Base-by-base conservation (phyloP, 2,888 invertebrate genomes). In the Drosophila tripunctata region DNA sequence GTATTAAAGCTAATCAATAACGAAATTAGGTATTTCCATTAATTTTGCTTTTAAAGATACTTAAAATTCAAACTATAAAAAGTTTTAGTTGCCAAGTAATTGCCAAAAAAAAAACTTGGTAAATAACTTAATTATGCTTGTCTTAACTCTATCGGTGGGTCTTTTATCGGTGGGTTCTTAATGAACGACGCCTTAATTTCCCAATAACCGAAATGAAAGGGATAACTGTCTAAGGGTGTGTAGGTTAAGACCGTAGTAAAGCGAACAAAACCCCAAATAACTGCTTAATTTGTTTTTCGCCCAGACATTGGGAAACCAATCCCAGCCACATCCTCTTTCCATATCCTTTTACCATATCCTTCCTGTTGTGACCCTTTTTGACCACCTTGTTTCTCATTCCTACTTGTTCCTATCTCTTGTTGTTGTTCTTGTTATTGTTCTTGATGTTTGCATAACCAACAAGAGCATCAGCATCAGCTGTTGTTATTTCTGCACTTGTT, bases 241-340 rank as follows among this genome's bases (percentile, higher is more conserved):
- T 67, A 36, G 15, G 15, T 21, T 58, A 17, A 44, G 58, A 41
- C 35, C 24, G 33, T 27, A 48, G 33, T 27, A 48, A 44, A 41
- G 33, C 54, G 57, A 62, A 56, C 66, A 61, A 67, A 67, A 67
- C 47, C 75, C 81, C 71, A 86, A 84, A 86, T 81, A 81, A 86
- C 81, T 80, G 87, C 84, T 81, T 81, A 81, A 81, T 81, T 81
- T 81, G 87, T 87, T 86, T 83, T 57, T 47, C 61, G 56, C 35
- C 47, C 61, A 62, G 64, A 57, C 63, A 65, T 54, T 40, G 44
- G 45, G 31, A 43, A 61, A 40, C 35, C 64, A 55, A 55, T 27
- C 54, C 41, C 35, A 56, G 40, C 19, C 45, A n/a, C 36, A 36
- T 10, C 8, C 40, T 12, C 10, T 27, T 8, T 10, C 27, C 27